Evolutionary conservation across 2,888 invertebrate species (phyloP).

Genomic region (Phaedon cochleariae): DNA sequence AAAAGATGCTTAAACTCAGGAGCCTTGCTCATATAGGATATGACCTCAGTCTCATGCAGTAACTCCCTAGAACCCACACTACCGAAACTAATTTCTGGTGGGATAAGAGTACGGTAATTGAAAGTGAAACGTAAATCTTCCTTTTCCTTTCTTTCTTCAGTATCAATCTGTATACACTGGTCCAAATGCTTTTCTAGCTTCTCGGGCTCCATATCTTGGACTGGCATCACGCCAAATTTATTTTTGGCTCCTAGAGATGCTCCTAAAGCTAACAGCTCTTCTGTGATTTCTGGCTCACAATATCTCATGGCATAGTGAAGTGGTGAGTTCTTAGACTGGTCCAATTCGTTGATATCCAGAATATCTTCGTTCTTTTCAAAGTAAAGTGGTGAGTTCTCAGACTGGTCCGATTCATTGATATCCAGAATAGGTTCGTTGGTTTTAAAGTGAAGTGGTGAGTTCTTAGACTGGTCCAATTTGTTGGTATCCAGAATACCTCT

Average conservation of each 20-base stretch:
- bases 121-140: constrained; percentile 70
- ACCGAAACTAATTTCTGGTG: constrained; percentile 66
- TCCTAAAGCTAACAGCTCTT: constrained; percentile 72
- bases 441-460: too few species aligned
- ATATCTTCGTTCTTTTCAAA: constrained; percentile 37
- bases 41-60: constrained; percentile 77
- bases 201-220: constrained; percentile 76
- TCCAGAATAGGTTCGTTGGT: too few species aligned
- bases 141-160: constrained; percentile 68
- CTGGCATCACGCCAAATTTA: constrained; percentile 72
- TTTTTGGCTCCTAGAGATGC: constrained; percentile 78
- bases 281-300: constrained; percentile 70
- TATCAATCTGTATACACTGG: constrained; percentile 74
- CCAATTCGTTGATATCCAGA: too few species aligned
- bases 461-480: too few species aligned
- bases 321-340: too few species aligned
- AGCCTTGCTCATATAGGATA: constrained; percentile 75
- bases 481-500: background rate
- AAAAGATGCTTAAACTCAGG: constrained; percentile 74
- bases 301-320: constrained; percentile 70
- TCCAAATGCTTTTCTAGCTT: constrained; percentile 78
- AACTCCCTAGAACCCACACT: constrained; percentile 52
- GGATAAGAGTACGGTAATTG: constrained; percentile 68
- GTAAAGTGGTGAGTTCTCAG: constrained; percentile 62
- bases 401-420: constrained; percentile 57